These are phyloP conservation scores for Lymantria monacha DNA, from an alignment of 2,888 invertebrate genomes.

Conservation along the genomic window DNA sequence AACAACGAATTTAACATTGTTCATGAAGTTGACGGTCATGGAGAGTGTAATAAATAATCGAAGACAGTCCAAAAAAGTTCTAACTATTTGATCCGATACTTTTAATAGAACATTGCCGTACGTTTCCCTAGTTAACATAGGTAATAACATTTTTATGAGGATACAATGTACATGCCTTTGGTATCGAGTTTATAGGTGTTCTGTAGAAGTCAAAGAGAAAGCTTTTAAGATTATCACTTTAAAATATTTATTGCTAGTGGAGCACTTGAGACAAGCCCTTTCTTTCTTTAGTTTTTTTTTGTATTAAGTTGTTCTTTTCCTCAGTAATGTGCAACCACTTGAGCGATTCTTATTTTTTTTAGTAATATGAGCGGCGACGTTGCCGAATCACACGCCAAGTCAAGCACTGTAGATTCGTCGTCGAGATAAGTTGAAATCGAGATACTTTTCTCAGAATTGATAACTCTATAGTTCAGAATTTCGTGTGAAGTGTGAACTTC, in stretches of 20 bases:
- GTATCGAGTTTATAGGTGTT: slow-evolving; percentile 59
- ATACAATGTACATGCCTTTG: slow-evolving; percentile 30
- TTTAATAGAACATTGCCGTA: slow-evolving; percentile 8
- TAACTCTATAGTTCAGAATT: slow-evolving; percentile 11
- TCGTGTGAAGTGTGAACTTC: slow-evolving; percentile 12
- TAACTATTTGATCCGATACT: not conserved
- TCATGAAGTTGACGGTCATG: not conserved
- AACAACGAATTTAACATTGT: no score
- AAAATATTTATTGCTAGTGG: slow-evolving; percentile 72
- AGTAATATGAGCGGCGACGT: slow-evolving; percentile 21
- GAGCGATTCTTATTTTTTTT: slow-evolving; percentile 44
- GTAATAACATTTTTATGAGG: slow-evolving; percentile 37
- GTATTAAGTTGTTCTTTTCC: slow-evolving; percentile 41
- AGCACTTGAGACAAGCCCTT: slow-evolving; percentile 54
- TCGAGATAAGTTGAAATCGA: slow-evolving; percentile 14
- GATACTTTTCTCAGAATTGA: slow-evolving; percentile 20
- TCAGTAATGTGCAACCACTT: slow-evolving; percentile 54
- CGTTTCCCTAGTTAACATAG: slow-evolving; percentile 13
- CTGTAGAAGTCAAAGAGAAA: slow-evolving; percentile 51
- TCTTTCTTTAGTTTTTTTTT: slow-evolving; percentile 39
- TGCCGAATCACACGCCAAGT: slow-evolving; percentile 31
- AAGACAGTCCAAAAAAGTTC: not conserved
- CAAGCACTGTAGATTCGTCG: slow-evolving; percentile 26
- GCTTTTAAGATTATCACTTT: slow-evolving; percentile 74
- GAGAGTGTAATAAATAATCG: not conserved